Evolutionary conservation across 2,113 vertebrate genomes (phyloP).

Genomic region (Anhinga anhinga): DNA sequence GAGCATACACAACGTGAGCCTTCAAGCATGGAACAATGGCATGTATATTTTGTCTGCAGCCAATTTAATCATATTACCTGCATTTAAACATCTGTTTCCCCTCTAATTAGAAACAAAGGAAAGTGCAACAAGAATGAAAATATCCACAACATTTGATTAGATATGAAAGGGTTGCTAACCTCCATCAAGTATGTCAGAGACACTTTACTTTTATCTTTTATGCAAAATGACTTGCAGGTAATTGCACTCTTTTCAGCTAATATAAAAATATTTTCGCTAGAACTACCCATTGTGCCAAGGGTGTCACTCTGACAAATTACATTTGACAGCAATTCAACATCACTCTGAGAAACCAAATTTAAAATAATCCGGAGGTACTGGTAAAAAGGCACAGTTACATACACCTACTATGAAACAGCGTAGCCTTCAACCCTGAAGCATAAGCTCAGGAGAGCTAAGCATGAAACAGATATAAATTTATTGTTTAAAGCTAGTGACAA

Average conservation of each 20-base stretch:
- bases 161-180: constrained; percentile 20
- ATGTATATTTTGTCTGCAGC: background rate
- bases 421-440: background rate
- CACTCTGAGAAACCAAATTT: background rate
- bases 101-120: background rate
- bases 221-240: constrained; percentile 33
- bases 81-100: background rate
- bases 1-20: background rate
- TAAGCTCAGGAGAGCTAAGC: background rate
- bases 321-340: constrained; percentile 21
- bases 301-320: constrained; percentile 5
- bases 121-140: background rate
- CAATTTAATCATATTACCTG: background rate
- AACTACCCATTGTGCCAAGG: background rate
- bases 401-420: background rate
- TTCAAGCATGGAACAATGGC: background rate
- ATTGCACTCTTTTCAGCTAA: constrained; percentile 42
- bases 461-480: background rate
- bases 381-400: background rate
- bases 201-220: constrained; percentile 37
- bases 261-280: constrained; percentile 21
- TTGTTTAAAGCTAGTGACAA: background rate
- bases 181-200: background rate
- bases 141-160: constrained; percentile 3
- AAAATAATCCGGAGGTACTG: background rate